A percentile compares a stretch with the other conserved stretches of the same genome.
Conservation (phyloP, 2,113 vertebrate genomes). For the Rhombomys opimus region DNA sequence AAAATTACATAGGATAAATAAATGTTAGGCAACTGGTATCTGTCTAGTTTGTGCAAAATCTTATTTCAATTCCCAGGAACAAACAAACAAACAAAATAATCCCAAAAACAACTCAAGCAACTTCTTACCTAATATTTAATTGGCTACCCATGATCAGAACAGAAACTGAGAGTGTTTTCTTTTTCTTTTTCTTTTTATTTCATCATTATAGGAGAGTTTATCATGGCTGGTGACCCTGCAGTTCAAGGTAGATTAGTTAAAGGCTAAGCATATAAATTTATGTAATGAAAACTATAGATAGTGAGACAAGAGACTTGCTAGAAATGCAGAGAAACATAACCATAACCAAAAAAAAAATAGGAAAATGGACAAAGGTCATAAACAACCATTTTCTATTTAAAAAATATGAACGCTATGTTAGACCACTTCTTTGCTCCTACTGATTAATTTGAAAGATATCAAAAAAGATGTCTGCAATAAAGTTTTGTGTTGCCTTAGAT, state of each 20-base stretch:
- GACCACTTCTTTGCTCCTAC: background rate
- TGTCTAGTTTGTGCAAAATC: background rate
- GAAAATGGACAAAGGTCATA: background rate
- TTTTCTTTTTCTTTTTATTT: no score
- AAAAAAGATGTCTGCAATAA: background rate
- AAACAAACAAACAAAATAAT: background rate
- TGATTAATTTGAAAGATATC: background rate
- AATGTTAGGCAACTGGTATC: no score
- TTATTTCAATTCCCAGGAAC: background rate
- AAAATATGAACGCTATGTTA: background rate
- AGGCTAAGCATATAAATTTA: background rate
- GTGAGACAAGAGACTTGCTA: background rate
- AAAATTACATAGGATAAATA: background rate
- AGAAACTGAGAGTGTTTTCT: background rate
- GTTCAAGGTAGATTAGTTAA: background rate
- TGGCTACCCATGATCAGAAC: background rate
- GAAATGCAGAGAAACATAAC: background rate
- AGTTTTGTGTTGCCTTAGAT: background rate
- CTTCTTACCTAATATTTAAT: background rate
- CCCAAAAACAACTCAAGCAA: background rate
- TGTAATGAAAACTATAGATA: background rate
- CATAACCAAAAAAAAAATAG: background rate
- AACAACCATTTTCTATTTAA: background rate
- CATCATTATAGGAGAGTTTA: background rate
- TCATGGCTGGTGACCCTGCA: background rate